Conservation (phyloP, 2,113 vertebrate genomes). For the Sphyrna mokarran region DNA sequence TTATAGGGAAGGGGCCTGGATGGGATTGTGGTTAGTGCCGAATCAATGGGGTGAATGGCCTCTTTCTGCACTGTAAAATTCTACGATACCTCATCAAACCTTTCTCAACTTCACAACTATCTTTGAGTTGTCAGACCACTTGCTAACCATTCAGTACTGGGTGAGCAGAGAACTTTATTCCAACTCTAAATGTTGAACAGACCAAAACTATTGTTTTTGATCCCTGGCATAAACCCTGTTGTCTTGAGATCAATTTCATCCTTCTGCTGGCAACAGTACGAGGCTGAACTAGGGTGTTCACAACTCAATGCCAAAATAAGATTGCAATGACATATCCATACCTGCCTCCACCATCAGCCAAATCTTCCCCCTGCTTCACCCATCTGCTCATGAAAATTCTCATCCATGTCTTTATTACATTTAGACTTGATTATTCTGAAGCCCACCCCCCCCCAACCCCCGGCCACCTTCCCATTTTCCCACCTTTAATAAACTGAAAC, state of each 20-base stretch:
- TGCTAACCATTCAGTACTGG: background rate
- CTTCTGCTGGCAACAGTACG: background rate
- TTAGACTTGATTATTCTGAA: background rate
- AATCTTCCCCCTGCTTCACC: background rate
- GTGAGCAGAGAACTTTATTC: background rate
- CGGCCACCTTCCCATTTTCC: background rate
- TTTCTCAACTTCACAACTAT: background rate
- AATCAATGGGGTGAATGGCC: too few species aligned
- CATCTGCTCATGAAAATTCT: background rate
- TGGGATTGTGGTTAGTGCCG: too few species aligned
- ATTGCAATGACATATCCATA: background rate
- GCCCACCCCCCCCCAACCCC: too few species aligned
- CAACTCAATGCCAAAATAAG: background rate
- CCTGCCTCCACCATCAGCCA: background rate
- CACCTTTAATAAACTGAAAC: background rate
- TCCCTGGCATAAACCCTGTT: background rate
- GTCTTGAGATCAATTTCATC: background rate
- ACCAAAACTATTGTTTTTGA: too few species aligned
- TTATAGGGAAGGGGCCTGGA: too few species aligned
- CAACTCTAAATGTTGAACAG: background rate
- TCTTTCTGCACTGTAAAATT: too few species aligned
- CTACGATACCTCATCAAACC: too few species aligned
- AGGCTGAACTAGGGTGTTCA: background rate
- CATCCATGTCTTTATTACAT: background rate
- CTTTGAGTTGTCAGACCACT: background rate